phyloP scores from a whole-genome alignment of 2,797 vertebrate species.

The Remorina albescens region DNA sequence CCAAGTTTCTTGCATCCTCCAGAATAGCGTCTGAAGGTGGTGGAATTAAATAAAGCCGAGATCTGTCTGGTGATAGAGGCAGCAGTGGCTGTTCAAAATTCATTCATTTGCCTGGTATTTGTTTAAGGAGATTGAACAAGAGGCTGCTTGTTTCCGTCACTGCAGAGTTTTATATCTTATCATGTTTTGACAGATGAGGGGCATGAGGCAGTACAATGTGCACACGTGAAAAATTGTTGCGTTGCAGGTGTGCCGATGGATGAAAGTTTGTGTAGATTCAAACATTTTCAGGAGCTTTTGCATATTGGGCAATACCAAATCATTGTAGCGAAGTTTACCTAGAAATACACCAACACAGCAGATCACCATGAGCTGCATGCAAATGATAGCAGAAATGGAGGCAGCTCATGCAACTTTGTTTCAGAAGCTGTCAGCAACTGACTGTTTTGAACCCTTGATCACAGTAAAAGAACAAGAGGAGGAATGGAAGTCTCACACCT shows the following conservation, averaged over 20 bases:
- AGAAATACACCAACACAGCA: not conserved
- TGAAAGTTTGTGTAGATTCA: constrained; percentile 50
- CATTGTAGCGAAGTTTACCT: not conserved
- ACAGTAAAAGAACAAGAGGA: constrained; percentile 3
- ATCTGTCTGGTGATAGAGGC: constrained; percentile 71
- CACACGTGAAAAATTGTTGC: constrained; percentile 62
- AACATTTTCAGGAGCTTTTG: constrained; percentile 27
- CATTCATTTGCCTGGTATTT: constrained; percentile 85
- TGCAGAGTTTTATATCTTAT: constrained; percentile 81
- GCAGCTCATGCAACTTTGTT: not conserved
- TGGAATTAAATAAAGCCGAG: constrained; percentile 76
- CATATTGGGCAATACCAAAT: not conserved
- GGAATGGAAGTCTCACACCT: constrained; percentile 20
- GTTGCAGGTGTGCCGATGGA: constrained; percentile 41
- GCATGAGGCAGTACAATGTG: constrained; percentile 57
- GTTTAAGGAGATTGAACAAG: constrained; percentile 84
- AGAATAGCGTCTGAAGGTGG: constrained; percentile 57
- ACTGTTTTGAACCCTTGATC: constrained; percentile 8
- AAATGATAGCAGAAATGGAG: constrained; percentile 3
- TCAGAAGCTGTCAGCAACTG: not conserved
- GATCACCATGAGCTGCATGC: not conserved
- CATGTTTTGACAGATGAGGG: constrained; percentile 79
- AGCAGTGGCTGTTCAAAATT: constrained; percentile 80
- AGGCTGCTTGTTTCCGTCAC: constrained; percentile 73
- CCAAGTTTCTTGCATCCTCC: constrained; percentile 68